Percentiles rank a stretch among this genome's conserved stretches.
phyloP scores from a whole-genome alignment of 2,113 vertebrate genomes.

The Nycticorax nycticorax region DNA sequence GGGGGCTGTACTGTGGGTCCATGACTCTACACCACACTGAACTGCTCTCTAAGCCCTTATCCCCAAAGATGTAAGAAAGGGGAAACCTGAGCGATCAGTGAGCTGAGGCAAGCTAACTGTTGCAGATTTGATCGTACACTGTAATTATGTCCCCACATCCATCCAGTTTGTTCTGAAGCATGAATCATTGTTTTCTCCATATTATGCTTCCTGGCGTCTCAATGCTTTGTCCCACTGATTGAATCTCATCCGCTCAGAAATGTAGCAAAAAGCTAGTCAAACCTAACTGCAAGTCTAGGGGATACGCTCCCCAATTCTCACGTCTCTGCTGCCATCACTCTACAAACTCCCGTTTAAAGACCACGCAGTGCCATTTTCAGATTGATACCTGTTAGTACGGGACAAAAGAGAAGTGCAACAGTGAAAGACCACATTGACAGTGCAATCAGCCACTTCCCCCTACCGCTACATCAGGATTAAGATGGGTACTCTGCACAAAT shows the following conservation, averaged over 20 bases:
- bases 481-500: background rate
- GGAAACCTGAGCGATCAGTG: background rate
- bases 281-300: background rate
- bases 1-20: background rate
- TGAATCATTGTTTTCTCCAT: background rate
- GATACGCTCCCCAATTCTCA: background rate
- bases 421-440: background rate
- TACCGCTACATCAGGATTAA: background rate
- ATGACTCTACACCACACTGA: background rate
- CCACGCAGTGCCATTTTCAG: background rate
- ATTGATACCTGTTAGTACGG: background rate
- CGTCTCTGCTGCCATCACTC: background rate
- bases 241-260: background rate
- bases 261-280: background rate
- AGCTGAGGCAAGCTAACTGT: background rate
- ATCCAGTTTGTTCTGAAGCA: background rate
- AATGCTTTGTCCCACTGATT: background rate
- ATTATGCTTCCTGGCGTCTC: fast-evolving
- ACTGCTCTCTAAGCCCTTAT: background rate
- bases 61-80: background rate
- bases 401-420: background rate
- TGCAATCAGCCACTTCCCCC: background rate
- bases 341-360: background rate
- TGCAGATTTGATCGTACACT: background rate
- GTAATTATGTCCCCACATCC: background rate